Evolutionary conservation across 2,888 invertebrate species (phyloP).

Genomic region (Nowickia ferox): DNA sequence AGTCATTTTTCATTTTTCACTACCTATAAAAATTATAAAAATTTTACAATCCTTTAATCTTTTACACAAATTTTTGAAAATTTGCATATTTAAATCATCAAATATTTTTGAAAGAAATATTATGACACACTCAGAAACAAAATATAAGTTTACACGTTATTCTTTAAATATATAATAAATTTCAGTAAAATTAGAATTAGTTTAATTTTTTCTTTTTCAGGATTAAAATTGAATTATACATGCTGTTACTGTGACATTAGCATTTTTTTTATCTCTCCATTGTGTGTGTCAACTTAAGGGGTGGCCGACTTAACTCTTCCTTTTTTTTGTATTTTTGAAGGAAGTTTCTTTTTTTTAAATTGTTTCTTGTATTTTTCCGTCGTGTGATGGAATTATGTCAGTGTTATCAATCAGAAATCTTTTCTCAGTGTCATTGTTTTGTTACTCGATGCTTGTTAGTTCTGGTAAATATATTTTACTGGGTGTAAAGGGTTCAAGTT

Average conservation of each 20-base stretch:
- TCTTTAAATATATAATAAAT: neutral
- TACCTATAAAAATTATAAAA: neutral
- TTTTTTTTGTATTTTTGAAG: neutral
- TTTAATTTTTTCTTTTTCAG: neutral
- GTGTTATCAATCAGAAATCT: conserved; percentile 16
- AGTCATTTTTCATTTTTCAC: too few relatives aligned
- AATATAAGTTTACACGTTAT: neutral
- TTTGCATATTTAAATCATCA: conserved; percentile 38
- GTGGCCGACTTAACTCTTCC: conserved; percentile 16
- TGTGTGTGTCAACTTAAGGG: neutral
- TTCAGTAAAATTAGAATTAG: conserved; percentile 19
- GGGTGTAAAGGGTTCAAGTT: conserved; percentile 34
- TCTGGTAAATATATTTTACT: conserved; percentile 15
- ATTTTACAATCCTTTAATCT: conserved; percentile 16
- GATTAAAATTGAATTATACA: conserved; percentile 29
- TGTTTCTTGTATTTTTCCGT: neutral
- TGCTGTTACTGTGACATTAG: conserved; percentile 28
- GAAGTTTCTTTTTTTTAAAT: neutral
- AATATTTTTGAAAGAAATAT: conserved; percentile 5
- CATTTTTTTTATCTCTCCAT: neutral
- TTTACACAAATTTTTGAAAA: conserved; percentile 6
- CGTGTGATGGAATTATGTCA: conserved; percentile 35
- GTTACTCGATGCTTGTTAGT: conserved; percentile 41
- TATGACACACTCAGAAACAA: neutral
- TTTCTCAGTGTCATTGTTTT: neutral